Evolutionary conservation across 2,113 vertebrate species (phyloP).

Genomic region (Crotalus helleri): DNA sequence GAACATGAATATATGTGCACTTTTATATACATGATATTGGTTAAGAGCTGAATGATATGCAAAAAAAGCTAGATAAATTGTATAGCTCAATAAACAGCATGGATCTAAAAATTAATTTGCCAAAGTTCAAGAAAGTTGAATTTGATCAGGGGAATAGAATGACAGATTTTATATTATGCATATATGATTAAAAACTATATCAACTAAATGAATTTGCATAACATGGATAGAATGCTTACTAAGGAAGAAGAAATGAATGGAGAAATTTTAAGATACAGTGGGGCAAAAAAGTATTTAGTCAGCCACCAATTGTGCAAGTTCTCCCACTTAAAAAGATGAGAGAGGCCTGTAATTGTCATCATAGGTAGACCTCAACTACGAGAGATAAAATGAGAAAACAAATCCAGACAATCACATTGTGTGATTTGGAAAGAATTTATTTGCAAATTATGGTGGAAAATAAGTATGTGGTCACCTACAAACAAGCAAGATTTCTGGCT

Average conservation of each 20-base stretch:
- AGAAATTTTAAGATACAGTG: not conserved
- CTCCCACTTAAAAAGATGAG: too few species aligned
- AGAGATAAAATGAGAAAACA: too few species aligned
- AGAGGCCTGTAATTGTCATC: too few species aligned
- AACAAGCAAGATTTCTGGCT: too few species aligned
- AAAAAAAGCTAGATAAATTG: not conserved
- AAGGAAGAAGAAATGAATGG: not conserved
- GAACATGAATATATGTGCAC: not conserved
- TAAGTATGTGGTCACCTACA: too few species aligned
- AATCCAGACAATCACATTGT: too few species aligned
- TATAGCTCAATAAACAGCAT: not conserved
- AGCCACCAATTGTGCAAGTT: too few species aligned
- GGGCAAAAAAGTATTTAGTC: too few species aligned
- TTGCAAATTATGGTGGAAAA: too few species aligned
- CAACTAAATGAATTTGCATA: not conserved
- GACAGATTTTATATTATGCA: not conserved
- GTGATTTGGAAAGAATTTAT: too few species aligned
- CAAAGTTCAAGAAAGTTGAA: not conserved
- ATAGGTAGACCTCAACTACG: too few species aligned
- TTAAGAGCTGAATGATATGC: not conserved
- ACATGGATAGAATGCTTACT: not conserved
- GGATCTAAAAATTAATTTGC: not conserved
- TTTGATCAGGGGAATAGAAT: not conserved
- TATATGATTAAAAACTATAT: not conserved
- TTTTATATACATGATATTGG: not conserved